Percentiles rank a stretch among this genome's conserved stretches.
Evolutionary conservation across 1,140 invertebrate genomes (phyloP).

Genomic region (Cheumatopsyche charites): DNA sequence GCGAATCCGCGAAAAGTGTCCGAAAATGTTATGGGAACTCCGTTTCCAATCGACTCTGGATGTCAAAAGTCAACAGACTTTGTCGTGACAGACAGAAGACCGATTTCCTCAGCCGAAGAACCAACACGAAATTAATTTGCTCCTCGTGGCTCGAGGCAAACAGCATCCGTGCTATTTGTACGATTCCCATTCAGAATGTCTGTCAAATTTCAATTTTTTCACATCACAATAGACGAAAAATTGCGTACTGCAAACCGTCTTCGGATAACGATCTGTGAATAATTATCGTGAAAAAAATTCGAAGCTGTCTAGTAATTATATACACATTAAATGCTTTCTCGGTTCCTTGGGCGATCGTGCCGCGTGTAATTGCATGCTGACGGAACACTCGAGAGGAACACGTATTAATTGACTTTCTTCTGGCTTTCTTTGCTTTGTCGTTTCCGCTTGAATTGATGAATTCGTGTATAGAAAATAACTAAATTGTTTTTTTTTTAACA

Average conservation of each 20-base stretch:
- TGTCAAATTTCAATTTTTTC: conserved; percentile 9
- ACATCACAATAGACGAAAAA: background rate
- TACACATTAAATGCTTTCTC: conserved; percentile 14
- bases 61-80: conserved; percentile 21
- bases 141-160: background rate
- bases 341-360: conserved; percentile 23
- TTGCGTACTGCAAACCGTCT: background rate
- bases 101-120: too few relatives aligned
- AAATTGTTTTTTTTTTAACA: too few relatives aligned
- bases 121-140: conserved; percentile 14
- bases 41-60: background rate
- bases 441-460: background rate
- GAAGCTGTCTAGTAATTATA: conserved; percentile 7
- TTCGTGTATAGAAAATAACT: too few relatives aligned
- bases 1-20: background rate
- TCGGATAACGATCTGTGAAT: conserved; percentile 13
- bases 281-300: background rate
- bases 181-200: background rate
- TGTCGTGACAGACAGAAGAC: conserved; percentile 23
- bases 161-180: background rate
- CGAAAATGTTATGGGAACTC: conserved; percentile 6
- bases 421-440: background rate
- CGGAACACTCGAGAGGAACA: too few relatives aligned
- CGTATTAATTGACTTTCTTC: conserved; percentile 7
- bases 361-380: conserved; percentile 6